Conservation (phyloP, 1,140 invertebrate genomes). For the Augochlora pura region DNA sequence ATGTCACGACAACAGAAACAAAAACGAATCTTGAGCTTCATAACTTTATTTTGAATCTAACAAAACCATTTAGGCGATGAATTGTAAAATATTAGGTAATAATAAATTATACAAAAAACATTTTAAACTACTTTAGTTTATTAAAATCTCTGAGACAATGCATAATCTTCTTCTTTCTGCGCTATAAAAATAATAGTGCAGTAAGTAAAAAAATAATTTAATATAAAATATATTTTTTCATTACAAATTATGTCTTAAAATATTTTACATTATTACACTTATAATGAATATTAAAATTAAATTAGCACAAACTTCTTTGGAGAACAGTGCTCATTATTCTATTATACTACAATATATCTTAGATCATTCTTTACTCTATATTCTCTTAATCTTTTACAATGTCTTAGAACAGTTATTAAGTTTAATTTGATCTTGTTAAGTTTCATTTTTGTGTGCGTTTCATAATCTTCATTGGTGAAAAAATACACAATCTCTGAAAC, state of each 20-base stretch:
- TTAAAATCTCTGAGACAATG: not conserved
- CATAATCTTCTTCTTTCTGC: not conserved
- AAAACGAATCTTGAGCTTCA: constrained; percentile 11
- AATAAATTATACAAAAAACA: no score
- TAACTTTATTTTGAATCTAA: not conserved
- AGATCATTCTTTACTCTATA: constrained; percentile 67
- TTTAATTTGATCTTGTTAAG: constrained; percentile 75
- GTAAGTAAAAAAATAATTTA: no score
- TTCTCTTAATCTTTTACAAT: constrained; percentile 73
- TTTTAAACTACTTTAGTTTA: not conserved
- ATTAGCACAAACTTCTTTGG: not conserved
- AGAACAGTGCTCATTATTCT: not conserved
- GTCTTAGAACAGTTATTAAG: constrained; percentile 71
- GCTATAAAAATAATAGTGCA: not conserved
- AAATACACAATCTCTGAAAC: constrained; percentile 71
- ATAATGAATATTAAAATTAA: not conserved
- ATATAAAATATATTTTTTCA: constrained; percentile 5
- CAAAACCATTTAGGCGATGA: not conserved
- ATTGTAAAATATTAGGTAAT: no score
- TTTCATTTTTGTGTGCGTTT: constrained; percentile 67
- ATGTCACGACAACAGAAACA: constrained; percentile 27
- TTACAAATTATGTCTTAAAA: not conserved
- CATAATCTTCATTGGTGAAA: constrained; percentile 75
- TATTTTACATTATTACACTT: not conserved
- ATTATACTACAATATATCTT: constrained; percentile 64